Evolutionary conservation across 2,888 invertebrate genomes (phyloP), one percentile per base, ranked within the genome.

Genomic region (Lepidochrysops patricia): DNA sequence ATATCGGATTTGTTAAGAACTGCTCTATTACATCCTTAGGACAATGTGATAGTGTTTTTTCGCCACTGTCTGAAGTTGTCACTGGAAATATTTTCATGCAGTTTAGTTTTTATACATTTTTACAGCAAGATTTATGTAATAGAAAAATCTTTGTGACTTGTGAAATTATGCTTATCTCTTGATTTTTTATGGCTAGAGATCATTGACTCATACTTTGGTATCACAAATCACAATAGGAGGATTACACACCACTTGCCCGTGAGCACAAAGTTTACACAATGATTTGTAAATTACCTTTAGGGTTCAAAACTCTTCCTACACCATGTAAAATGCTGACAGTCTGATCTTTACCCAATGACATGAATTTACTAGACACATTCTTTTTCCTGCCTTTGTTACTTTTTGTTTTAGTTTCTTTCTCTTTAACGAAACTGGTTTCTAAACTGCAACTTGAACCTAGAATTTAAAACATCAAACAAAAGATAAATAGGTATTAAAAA

Each of bases 221-320:
- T n/a, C n/a, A n/a, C n/a, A n/a, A n/a, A n/a, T n/a, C n/a, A n/a
- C n/a, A n/a, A n/a, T n/a, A n/a, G n/a, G n/a, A n/a, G n/a, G n/a
- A n/a, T n/a, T n/a, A n/a, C n/a, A n/a, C n/a, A n/a, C n/a, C n/a
- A n/a, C n/a, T n/a, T n/a, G n/a, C n/a, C n/a, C n/a, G n/a, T n/a
- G n/a, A n/a, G n/a, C n/a, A n/a, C n/a, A n/a, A n/a, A n/a, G n/a
- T n/a, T n/a, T n/a, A n/a, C n/a, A n/a, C n/a, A n/a, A n/a, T n/a
- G n/a, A n/a, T n/a, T n/a, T n/a, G n/a, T n/a, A n/a, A n/a, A 67
- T 69, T 84, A 93, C 94, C 89, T 90, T 95, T 95, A 35, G 95
- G 95, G 84, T 95, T 94, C 35, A 94, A 89, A 6, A 95, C 94
- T 73, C 94, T 90, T 25, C 95, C 95, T 15, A 95, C 86, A 0